A percentile compares a stretch with the other conserved stretches of the same genome.
phyloP scores from a whole-genome alignment of 2,888 invertebrate genomes.

The Ormyrus pomaceus region DNA sequence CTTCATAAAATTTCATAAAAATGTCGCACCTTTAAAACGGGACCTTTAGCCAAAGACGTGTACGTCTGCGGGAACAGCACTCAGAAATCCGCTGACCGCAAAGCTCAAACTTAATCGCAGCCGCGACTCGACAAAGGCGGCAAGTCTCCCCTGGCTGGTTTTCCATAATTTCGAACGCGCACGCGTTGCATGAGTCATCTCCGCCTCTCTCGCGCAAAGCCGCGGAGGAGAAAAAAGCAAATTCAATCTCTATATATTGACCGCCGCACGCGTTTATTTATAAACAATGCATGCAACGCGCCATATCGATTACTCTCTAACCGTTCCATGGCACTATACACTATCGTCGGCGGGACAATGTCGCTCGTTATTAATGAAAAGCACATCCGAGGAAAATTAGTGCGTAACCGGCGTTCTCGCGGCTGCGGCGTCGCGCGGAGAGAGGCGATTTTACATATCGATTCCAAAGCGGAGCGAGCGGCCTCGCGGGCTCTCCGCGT shows the following conservation, averaged over 20 bases:
- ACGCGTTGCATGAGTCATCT: neutral
- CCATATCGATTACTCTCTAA: constrained; percentile 38
- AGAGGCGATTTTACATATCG: too few relatives aligned
- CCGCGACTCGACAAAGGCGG: neutral
- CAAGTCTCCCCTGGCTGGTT: neutral
- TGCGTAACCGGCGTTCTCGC: too few relatives aligned
- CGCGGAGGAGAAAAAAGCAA: constrained; percentile 6
- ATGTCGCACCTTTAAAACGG: too few relatives aligned
- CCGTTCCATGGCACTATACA: neutral
- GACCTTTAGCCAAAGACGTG: too few relatives aligned
- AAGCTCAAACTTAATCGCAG: neutral
- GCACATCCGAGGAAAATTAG: too few relatives aligned
- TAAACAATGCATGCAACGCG: constrained; percentile 17
- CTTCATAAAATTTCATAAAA: too few relatives aligned
- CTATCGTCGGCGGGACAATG: too few relatives aligned
- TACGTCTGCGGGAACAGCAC: too few relatives aligned
- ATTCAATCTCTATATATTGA: constrained; percentile 21
- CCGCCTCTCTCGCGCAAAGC: neutral
- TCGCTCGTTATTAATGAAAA: too few relatives aligned
- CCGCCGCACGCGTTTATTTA: constrained; percentile 12
- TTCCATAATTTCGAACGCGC: constrained; percentile 11
- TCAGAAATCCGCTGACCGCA: neutral
- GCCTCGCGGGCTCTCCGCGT: too few relatives aligned
- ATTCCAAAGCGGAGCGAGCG: too few relatives aligned
- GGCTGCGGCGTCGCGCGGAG: too few relatives aligned